A percentile compares a stretch with the other conserved stretches of the same genome.
Conservation (phyloP, 2,797 vertebrate species). For the Setipinna tenuifilis region DNA sequence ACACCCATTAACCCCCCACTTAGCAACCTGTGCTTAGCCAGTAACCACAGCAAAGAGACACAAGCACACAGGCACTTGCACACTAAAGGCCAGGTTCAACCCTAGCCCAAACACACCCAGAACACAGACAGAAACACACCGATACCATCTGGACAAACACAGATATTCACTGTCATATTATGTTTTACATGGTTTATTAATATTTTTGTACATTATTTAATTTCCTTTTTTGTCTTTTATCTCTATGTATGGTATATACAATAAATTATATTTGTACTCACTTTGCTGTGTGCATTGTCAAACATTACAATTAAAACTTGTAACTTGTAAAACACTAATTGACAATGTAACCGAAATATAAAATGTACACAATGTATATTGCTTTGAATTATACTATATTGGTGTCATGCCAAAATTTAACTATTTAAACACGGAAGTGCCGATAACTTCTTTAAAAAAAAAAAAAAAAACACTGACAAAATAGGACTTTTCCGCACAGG, state of each 20-base stretch:
- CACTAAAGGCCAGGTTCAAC: not conserved
- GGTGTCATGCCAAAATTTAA: not conserved
- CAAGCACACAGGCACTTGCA: not conserved
- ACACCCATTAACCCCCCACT: too few relatives aligned
- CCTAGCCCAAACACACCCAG: not conserved
- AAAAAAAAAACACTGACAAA: not conserved
- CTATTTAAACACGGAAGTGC: not conserved
- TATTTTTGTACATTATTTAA: not conserved
- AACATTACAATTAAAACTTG: not conserved
- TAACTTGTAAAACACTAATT: not conserved
- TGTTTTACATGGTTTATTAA: not conserved
- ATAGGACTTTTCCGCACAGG: not conserved
- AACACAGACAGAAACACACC: not conserved
- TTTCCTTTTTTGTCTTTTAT: not conserved
- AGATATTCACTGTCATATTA: not conserved
- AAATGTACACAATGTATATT: not conserved
- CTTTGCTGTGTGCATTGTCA: not conserved
- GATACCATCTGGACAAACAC: not conserved
- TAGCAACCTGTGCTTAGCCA: too few relatives aligned
- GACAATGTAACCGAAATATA: not conserved
- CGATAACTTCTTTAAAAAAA: not conserved
- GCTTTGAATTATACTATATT: not conserved
- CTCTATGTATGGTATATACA: not conserved
- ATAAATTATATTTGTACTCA: not conserved
- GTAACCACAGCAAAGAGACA: too few relatives aligned